Evolutionary conservation across 2,113 vertebrate genomes (phyloP), one percentile per base, ranked within the genome.

Genomic region (Strix uralensis): DNA sequence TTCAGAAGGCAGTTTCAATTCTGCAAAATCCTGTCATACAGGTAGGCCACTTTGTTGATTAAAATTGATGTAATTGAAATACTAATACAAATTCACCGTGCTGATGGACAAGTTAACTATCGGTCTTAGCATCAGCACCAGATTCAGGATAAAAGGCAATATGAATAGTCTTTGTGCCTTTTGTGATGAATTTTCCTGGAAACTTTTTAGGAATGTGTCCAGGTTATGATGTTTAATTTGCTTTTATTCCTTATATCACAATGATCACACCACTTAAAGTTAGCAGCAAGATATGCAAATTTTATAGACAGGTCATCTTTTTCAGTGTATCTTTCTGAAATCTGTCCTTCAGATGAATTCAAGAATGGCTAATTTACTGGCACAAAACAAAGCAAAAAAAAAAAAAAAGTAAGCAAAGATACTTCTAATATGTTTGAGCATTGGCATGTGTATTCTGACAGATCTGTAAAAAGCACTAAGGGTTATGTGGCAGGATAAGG

Each of bases 201-300:
- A 40, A 29, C 47, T 49, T 58, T 66, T 2, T 34, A 42, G 55
- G 46, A 30, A 17, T 61, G 4, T 2, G 3, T 70, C 7, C 13
- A 46, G 27, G 11, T 54, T 29, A 70, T 0, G 0, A 17, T 19
- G 10, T 36, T 72, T 29, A 18, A 17, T 49, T 85, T 69, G 34
- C 5, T 36, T 81, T 90, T 61, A 18, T 65, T 14, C 4, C 40
- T 44, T 49, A 0, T 32, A 51, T 40, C 44, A 22, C 27, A 78
- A 4, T 3, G 1, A 15, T 52, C 15, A 16, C 17, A 15, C 4
- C 3, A 11, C 17, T 79, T 81, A 1, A 18, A 21, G 3, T 21
- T 42, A 81, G 9, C 32, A 58, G 27, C 7, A 57, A 75, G 4
- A 10, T 23, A 13, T 0, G 0, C 15, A 49, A 2, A 15, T 55